Evolutionary conservation across 2,797 vertebrate species (phyloP), one percentile per base, ranked within the genome.

Genomic region (Typhlichthys eigenmanni): DNA sequence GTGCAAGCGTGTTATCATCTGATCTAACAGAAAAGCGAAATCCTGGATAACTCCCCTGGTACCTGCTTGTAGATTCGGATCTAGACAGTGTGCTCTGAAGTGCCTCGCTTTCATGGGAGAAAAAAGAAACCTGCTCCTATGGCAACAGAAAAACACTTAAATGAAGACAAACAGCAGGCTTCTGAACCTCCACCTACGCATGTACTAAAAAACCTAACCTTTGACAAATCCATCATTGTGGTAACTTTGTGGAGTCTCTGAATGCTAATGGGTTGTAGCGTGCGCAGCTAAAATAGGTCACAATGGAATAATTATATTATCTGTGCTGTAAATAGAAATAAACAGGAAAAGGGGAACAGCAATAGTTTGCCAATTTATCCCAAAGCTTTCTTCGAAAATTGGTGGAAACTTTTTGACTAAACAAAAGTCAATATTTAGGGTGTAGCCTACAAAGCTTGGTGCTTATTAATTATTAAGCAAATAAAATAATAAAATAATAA

Each of bases 171-270:
- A 87, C 83, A 89, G 79, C 74, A 83, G 83, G 81, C 80, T 80
- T 92, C 85, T 91, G 86, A 92, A 91, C 90, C 81, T 86, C 85
- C 90, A 88, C 91, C 90, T 88, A 91, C 89, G 75, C 82, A 6
- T 55, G 19, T 76, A 58, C 82, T 72, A 72, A 86, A 85, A 91
- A 89, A 88, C 84, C 87, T 80, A 88, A 85, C 82, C 86, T 88
- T 89, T 86, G 85, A 82, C 84, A 86, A 80, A 91, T 84, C 83
- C 86, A 87, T 92, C 87, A 90, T 85, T 66, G 74, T 68, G 74
- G 79, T 73, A 87, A 87, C 86, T 91, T 88, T 87, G 82, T 84
- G 81, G 85, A 88, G 79, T 71, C 62, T 71, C 79, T 84, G 85
- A 81, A 86, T 84, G 79, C 85, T 89, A 88, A 89, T 88, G 86